Evolutionary conservation across 2,888 invertebrate species (phyloP).

Genomic region (Drosophila helvetica): DNA sequence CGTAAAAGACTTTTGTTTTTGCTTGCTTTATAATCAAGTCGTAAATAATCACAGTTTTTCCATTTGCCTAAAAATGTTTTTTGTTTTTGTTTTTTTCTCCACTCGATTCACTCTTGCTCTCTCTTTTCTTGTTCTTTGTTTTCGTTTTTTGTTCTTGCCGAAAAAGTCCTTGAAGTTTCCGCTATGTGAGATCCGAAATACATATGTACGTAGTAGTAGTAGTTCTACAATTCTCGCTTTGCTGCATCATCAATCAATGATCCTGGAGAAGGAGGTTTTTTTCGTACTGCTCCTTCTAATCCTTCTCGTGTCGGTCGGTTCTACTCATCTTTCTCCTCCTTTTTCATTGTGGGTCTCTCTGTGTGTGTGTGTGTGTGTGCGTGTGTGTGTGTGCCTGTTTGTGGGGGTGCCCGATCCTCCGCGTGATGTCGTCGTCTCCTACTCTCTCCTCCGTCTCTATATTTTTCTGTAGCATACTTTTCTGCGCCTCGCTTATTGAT

Average conservation of each 20-base stretch:
- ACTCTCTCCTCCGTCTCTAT: not conserved
- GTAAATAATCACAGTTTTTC: constrained; percentile 82
- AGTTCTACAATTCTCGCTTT: constrained; percentile 2
- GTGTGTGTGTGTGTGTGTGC: constrained; percentile 8
- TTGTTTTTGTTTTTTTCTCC: constrained; percentile 15
- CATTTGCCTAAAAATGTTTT: constrained; percentile 76
- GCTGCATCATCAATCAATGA: not conserved
- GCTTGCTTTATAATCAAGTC: constrained; percentile 72
- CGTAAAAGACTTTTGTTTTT: constrained; percentile 58
- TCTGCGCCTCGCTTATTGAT: constrained; percentile 73
- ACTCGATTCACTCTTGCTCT: constrained; percentile 13
- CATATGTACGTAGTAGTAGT: constrained; percentile 19
- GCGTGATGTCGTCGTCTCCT: not conserved
- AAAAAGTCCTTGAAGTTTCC: constrained; percentile 68
- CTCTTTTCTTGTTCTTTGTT: constrained; percentile 17
- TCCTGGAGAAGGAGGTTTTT: not conserved
- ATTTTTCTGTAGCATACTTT: constrained; percentile 50
- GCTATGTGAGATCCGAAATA: constrained; percentile 53
- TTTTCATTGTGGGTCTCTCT: not conserved
- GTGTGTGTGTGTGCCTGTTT: constrained; percentile 19
- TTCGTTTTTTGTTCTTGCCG: constrained; percentile 48
- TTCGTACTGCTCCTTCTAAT: not conserved
- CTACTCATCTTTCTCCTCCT: not conserved
- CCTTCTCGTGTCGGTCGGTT: constrained; percentile 14
- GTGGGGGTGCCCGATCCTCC: constrained; percentile 3